Conservation (phyloP, 2,113 vertebrate species). For the Donacobius atricapilla region DNA sequence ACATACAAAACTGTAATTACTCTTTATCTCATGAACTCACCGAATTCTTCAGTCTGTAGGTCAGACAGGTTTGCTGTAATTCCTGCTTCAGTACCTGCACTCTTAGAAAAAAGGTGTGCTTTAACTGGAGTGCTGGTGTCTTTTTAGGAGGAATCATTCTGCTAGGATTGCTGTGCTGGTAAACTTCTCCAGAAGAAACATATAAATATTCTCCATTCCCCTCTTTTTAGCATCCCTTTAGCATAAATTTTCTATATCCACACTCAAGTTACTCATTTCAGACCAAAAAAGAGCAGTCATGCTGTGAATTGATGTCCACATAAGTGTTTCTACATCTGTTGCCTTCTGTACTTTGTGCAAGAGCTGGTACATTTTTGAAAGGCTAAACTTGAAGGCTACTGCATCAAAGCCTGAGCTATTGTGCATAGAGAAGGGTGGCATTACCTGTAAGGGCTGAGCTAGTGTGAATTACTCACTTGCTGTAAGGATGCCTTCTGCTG, state of each 20-base stretch:
- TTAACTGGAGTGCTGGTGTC: not conserved
- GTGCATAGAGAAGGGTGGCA: not conserved
- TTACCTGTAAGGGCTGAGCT: not conserved
- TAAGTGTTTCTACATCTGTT: not conserved
- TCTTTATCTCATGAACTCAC: not conserved
- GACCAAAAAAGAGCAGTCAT: accelerated
- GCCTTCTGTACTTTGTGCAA: not conserved
- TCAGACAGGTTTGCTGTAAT: not conserved
- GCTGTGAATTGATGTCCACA: not conserved
- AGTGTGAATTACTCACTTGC: not conserved
- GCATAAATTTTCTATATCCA: not conserved
- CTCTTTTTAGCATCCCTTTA: not conserved
- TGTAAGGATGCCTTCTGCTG: not conserved
- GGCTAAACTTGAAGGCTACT: not conserved
- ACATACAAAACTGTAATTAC: not conserved
- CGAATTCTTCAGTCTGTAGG: not conserved
- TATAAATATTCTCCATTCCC: not conserved
- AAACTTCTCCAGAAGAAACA: not conserved
- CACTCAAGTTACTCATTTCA: not conserved
- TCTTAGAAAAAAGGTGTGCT: not conserved
- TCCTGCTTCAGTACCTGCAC: not conserved
- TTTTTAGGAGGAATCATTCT: not conserved
- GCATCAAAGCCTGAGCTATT: not conserved
- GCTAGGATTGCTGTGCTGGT: not conserved
- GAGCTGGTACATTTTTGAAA: not conserved